These are phyloP conservation scores for Tauraco erythrolophus DNA, from an alignment of 2,113 vertebrate genomes.

Conservation along the genomic window DNA sequence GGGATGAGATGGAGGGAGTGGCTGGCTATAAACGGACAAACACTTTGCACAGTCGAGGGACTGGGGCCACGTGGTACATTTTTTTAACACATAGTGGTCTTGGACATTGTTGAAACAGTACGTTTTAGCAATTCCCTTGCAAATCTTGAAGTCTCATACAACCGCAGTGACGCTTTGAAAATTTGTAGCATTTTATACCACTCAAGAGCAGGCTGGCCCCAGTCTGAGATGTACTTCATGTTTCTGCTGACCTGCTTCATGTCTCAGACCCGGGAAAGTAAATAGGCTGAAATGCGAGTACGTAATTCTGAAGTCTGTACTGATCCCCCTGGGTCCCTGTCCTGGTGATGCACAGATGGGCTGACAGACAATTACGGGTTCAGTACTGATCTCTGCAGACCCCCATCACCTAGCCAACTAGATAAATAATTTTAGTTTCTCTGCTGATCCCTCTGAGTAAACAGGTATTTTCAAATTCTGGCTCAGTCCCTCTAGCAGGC, in stretches of 20 bases:
- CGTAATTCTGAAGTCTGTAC: neutral
- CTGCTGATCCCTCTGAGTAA: neutral
- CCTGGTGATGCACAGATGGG: neutral
- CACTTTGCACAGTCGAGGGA: neutral
- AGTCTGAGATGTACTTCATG: neutral
- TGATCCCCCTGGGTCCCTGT: neutral
- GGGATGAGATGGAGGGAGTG: neutral
- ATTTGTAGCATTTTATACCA: neutral
- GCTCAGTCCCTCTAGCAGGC: neutral
- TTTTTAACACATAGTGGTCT: neutral
- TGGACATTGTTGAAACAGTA: neutral
- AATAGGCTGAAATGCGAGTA: neutral
- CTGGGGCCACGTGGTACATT: neutral
- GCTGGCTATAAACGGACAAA: neutral
- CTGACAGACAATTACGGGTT: neutral
- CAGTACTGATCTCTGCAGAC: neutral
- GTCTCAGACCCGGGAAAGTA: neutral
- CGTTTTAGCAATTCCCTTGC: neutral
- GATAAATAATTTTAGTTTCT: constrained; percentile 17
- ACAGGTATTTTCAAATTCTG: neutral
- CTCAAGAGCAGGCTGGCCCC: neutral
- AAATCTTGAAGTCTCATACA: neutral
- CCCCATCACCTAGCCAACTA: neutral
- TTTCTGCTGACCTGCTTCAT: neutral
- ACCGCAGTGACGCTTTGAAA: neutral